Evolutionary conservation across 2,888 invertebrate species (phyloP), one percentile per base, ranked within the genome.

Genomic region (Pimpla rufipes): DNA sequence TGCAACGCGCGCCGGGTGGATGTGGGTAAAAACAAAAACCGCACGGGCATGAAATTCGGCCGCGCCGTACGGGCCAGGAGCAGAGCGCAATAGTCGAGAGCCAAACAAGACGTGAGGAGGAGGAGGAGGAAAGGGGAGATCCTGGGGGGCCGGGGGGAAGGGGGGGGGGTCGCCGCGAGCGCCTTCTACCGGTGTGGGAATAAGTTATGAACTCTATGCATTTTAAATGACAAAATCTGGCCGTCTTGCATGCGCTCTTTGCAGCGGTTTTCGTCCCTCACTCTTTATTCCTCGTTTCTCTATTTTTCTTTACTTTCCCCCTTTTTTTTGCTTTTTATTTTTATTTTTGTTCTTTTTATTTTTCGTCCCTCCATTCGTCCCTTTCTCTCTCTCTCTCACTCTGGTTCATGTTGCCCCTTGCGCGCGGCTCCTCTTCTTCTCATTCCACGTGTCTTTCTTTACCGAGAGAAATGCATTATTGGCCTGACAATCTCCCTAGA

Each of bases 181-280:
- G 67, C 74, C 83, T 80, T 80, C 68, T 59, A 68, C 71, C 85
- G 86, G 88, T 77, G 73, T 86, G 88, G 87, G 90, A 91, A 91
- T 91, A 90, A 91, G 90, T 91, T 90, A 91, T 90, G 89, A 91
- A 91, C 90, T 91, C 91, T 90, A 91, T 91, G 91, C 91, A 91
- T 91, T 91, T 91, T 90, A 90, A 91, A 91, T 89, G 90, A 90
- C 90, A 88, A 88, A 91, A 90, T 90, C 90, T 90, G 89, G 87
- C 85, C 90, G 77, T 77, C 88, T 88, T 90, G 90, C 88, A 87
- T 88, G 86, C 78, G 68, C 87, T 89, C 89, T 89, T 88, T 88
- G 86, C 87, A 85, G 84, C 87, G 88, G 85, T 89, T 89, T 88
- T 88, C 74, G 45, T 73, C 67, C 73, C 45, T 57, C 45, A 50